phyloP scores from a whole-genome alignment of 2,888 invertebrate genomes.

The Chromoteleia sp. region DNA sequence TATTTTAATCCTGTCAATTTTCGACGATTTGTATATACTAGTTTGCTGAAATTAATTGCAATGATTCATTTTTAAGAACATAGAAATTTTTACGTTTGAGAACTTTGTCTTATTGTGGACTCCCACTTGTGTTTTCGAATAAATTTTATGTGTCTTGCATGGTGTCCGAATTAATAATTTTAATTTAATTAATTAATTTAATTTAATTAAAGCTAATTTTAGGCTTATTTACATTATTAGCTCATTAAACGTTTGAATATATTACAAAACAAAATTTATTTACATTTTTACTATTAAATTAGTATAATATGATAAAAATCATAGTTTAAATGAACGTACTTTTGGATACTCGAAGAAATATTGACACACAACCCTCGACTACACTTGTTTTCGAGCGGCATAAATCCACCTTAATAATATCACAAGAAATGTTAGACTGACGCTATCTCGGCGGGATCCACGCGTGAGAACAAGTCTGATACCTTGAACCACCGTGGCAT shows the following conservation, averaged over 20 bases:
- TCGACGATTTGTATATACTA: not conserved
- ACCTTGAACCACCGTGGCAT: slow-evolving; percentile 76
- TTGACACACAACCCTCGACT: slow-evolving; percentile 45
- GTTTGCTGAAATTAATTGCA: too few species aligned
- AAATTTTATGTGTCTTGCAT: slow-evolving; percentile 7
- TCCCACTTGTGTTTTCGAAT: slow-evolving; percentile 5
- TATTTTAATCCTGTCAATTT: too few species aligned
- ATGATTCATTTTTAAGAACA: too few species aligned
- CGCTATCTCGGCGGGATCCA: slow-evolving; percentile 77
- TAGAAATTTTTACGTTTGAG: not conserved
- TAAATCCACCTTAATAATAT: slow-evolving; percentile 83
- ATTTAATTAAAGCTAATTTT: not conserved
- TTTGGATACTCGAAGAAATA: slow-evolving; percentile 14
- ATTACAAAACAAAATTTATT: too few species aligned
- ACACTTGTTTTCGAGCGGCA: slow-evolving; percentile 70
- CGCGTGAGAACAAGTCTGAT: slow-evolving; percentile 81
- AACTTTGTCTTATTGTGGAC: not conserved
- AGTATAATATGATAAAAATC: slow-evolving; percentile 8
- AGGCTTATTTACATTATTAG: not conserved
- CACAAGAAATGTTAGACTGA: slow-evolving; percentile 77
- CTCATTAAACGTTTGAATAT: too few species aligned
- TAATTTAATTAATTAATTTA: not conserved
- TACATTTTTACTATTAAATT: too few species aligned
- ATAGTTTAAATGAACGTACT: slow-evolving; percentile 8
- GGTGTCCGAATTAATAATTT: not conserved